Evolutionary conservation across 2,797 vertebrate species (phyloP).

Genomic region (Macroramphosus scolopax): DNA sequence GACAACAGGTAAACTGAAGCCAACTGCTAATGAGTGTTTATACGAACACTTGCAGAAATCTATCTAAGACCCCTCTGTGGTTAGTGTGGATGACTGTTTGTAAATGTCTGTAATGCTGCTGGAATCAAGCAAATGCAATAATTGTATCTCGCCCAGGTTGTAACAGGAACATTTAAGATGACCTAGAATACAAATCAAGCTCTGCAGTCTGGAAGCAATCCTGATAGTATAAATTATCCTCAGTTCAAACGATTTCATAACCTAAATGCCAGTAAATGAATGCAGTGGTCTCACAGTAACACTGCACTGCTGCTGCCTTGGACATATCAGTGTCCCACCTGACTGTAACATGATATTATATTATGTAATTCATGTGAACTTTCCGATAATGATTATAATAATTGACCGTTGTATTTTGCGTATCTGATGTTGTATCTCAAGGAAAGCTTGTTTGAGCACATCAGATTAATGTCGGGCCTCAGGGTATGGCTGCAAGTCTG

Average conservation of each 20-base stretch:
- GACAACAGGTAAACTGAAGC: conserved; percentile 87
- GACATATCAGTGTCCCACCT: conserved; percentile 45
- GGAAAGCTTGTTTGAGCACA: not conserved
- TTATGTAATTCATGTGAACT: conserved; percentile 42
- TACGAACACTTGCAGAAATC: too few relatives aligned
- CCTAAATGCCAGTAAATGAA: conserved; percentile 46
- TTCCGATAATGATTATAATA: conserved; percentile 23
- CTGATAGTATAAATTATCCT: too few relatives aligned
- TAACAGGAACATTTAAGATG: conserved; percentile 14
- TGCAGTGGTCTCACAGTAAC: too few relatives aligned
- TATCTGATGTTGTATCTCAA: conserved; percentile 4
- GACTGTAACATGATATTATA: conserved; percentile 45
- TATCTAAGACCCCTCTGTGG: too few relatives aligned
- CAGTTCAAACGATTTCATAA: too few relatives aligned
- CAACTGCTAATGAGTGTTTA: too few relatives aligned
- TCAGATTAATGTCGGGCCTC: conserved; percentile 29
- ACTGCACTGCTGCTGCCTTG: conserved; percentile 39
- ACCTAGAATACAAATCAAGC: conserved; percentile 1
- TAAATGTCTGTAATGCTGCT: conserved; percentile 5
- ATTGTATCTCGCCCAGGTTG: conserved; percentile 11
- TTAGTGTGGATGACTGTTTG: not conserved
- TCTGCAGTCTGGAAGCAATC: too few relatives aligned
- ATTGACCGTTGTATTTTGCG: not conserved
- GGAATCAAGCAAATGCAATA: conserved; percentile 18
- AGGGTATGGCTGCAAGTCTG: too few relatives aligned